phyloP scores from a whole-genome alignment of 2,888 invertebrate genomes.

The Sesamia inferens region DNA sequence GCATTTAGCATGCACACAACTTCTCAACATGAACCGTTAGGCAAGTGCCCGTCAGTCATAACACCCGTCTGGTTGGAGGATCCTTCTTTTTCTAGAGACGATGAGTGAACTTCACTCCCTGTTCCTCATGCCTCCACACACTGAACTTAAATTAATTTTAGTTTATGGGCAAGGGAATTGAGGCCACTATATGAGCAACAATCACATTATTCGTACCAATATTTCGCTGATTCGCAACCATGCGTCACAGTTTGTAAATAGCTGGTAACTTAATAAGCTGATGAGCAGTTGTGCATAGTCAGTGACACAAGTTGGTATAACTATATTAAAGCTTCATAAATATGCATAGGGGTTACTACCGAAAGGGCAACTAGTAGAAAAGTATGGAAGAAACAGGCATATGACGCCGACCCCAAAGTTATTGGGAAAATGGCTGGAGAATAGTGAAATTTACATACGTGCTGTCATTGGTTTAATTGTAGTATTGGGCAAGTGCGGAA shows the following conservation, averaged over 20 bases:
- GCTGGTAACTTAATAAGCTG: conserved; percentile 27
- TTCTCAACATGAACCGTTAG: too few species aligned
- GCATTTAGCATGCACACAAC: too few species aligned
- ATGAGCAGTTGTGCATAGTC: conserved; percentile 20
- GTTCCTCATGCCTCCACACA: too few species aligned
- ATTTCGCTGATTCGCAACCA: conserved; percentile 16
- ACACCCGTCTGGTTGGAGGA: too few species aligned
- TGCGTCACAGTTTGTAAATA: conserved; percentile 9
- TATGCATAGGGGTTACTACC: neutral
- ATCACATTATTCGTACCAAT: conserved; percentile 9
- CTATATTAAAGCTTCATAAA: neutral
- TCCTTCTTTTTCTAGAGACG: too few species aligned
- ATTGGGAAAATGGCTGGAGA: neutral
- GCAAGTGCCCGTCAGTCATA: too few species aligned
- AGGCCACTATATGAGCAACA: neutral
- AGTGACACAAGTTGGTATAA: neutral
- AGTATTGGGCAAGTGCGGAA: neutral
- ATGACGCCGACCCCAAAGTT: neutral
- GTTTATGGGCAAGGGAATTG: too few species aligned
- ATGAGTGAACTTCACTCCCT: too few species aligned
- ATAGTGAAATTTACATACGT: neutral
- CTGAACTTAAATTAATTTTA: too few species aligned
- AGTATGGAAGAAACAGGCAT: neutral
- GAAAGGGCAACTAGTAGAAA: neutral
- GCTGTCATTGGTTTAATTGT: neutral